Conservation (phyloP, 1,140 invertebrate genomes). For the Drosophila micromelanica region DNA sequence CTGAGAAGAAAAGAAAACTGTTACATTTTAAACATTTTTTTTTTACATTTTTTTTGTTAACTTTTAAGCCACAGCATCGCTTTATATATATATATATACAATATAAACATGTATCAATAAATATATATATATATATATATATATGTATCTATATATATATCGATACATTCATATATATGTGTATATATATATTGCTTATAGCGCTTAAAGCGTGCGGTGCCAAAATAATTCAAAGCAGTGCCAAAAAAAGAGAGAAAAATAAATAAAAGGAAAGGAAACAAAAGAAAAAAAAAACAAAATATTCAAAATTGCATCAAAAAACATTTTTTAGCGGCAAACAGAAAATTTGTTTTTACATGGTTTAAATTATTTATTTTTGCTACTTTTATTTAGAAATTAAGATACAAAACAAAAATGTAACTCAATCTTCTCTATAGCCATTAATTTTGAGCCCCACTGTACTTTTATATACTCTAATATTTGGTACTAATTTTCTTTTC, state of each 20-base stretch:
- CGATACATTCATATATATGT: too few relatives aligned
- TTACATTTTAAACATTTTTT: too few relatives aligned
- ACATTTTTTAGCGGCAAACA: constrained; percentile 10
- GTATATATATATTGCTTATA: constrained; percentile 27
- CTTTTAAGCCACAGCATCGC: too few relatives aligned
- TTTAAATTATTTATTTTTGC: constrained; percentile 18
- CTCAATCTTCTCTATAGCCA: constrained; percentile 6
- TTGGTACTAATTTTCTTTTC: too few relatives aligned
- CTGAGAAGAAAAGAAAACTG: too few relatives aligned
- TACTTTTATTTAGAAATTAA: constrained; percentile 12
- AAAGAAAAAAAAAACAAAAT: background rate
- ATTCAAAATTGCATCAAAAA: background rate
- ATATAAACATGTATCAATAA: too few relatives aligned
- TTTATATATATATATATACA: too few relatives aligned
- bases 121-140: too few relatives aligned
- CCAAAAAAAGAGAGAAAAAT: constrained; percentile 65
- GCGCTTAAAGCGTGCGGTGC: constrained; percentile 78
- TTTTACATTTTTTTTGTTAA: too few relatives aligned
- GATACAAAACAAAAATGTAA: constrained; percentile 8
- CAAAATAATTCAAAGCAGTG: constrained; percentile 78
- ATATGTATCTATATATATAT: too few relatives aligned
- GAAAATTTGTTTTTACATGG: constrained; percentile 14
- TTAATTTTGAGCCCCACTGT: background rate
- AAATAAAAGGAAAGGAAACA: background rate
- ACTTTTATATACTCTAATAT: too few relatives aligned